These are phyloP conservation scores for Drosophila triauraria DNA, from an alignment of 1,140 invertebrate genomes.

Conservation along the genomic window DNA sequence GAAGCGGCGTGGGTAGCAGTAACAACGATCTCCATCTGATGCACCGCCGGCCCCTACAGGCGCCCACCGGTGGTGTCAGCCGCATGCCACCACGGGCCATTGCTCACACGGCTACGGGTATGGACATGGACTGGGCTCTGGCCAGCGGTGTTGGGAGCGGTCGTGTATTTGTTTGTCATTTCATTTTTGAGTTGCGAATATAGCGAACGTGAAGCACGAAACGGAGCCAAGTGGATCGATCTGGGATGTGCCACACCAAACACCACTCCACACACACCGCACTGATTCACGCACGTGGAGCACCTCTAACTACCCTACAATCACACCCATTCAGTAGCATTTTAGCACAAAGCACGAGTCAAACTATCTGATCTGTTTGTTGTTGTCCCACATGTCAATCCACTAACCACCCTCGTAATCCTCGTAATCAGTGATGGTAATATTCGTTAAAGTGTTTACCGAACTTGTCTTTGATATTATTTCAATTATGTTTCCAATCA, in stretches of 20 bases:
- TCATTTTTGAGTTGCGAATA: slow-evolving; percentile 21
- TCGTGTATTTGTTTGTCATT: slow-evolving; percentile 22
- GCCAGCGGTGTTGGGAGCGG: slow-evolving; percentile 27
- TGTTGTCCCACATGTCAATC: slow-evolving; percentile 25
- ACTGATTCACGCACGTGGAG: slow-evolving; percentile 8
- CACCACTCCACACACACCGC: slow-evolving; percentile 22
- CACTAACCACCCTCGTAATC: slow-evolving; percentile 22
- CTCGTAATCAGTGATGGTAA: slow-evolving; percentile 9
- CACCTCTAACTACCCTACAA: slow-evolving; percentile 5
- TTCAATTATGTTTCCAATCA: not conserved
- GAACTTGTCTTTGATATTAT: not conserved
- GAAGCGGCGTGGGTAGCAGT: slow-evolving; percentile 69
- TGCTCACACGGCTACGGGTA: slow-evolving; percentile 48
- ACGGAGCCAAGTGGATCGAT: not conserved
- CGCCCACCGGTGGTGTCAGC: slow-evolving; percentile 33
- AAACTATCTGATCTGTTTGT: slow-evolving; percentile 36
- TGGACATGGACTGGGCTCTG: slow-evolving; percentile 14
- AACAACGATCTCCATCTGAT: slow-evolving; percentile 83
- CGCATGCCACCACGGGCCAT: slow-evolving; percentile 38
- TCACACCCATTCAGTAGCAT: slow-evolving; percentile 29
- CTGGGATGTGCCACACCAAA: slow-evolving; percentile 20
- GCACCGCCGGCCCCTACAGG: slow-evolving; percentile 85
- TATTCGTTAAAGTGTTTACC: no score
- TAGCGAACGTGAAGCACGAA: slow-evolving; percentile 60
- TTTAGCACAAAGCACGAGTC: slow-evolving; percentile 30